Evolutionary conservation across 2,113 vertebrate species (phyloP).

Genomic region (Lutjanus erythropterus): DNA sequence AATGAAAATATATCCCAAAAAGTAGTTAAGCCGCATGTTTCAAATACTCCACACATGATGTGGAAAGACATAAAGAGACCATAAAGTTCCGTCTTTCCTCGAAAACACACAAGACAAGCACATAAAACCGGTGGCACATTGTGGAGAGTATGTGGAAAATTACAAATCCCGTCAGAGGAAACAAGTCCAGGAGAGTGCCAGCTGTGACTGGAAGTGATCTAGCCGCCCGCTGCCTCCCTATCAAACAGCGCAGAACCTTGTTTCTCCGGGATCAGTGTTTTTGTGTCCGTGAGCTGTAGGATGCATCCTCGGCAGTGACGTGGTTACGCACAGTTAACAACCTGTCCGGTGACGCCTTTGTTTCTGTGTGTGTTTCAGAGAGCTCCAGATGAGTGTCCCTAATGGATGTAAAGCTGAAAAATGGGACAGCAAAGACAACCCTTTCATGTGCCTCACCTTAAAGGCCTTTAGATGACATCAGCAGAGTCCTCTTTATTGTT

Average conservation of each 20-base stretch:
- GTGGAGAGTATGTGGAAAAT: constrained; percentile 45
- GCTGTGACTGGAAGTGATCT: constrained; percentile 54
- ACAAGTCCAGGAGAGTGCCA: constrained; percentile 27
- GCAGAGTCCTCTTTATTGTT: constrained; percentile 34
- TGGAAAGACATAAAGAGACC: neutral
- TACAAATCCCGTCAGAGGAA: constrained; percentile 50
- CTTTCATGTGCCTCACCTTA: constrained; percentile 56
- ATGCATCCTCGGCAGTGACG: constrained; percentile 43
- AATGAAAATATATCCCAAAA: neutral
- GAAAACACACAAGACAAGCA: neutral
- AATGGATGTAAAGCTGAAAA: constrained; percentile 55
- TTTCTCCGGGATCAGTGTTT: constrained; percentile 23
- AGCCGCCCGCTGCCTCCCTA: constrained; percentile 5
- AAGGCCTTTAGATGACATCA: constrained; percentile 48
- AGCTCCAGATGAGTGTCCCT: constrained; percentile 36
- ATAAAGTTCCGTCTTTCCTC: neutral
- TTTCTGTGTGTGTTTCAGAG: constrained; percentile 28
- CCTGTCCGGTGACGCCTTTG: constrained; percentile 30
- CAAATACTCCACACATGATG: neutral
- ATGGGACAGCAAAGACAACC: constrained; percentile 4
- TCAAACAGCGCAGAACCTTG: constrained; percentile 35
- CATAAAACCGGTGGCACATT: neutral
- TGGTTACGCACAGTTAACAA: constrained; percentile 41
- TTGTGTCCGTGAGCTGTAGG: neutral
- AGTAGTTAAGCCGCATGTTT: neutral